Conservation (phyloP, 1,140 invertebrate genomes). For the Meloidogyne chitwoodi region DNA sequence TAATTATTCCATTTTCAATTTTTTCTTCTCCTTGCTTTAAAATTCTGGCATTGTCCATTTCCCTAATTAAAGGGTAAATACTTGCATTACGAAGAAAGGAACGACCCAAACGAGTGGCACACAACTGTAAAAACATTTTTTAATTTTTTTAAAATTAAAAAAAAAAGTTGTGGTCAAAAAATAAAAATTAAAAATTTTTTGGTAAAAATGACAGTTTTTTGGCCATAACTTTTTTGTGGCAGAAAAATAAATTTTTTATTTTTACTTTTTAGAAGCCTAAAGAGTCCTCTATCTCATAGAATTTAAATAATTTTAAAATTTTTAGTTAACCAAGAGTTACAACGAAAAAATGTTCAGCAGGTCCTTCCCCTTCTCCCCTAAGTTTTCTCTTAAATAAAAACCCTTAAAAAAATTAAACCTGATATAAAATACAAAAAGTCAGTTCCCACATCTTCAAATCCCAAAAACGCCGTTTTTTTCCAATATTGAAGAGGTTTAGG, state of each 20-base stretch:
- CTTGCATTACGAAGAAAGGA: constrained; percentile 22
- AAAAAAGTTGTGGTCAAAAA: background rate
- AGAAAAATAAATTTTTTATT: background rate
- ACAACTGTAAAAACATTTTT: constrained; percentile 22
- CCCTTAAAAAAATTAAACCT: constrained; percentile 13
- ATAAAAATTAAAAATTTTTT: background rate
- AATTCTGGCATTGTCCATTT: constrained; percentile 29
- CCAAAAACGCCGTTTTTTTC: constrained; percentile 16
- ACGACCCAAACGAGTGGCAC: constrained; percentile 31
- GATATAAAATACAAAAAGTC: constrained; percentile 27
- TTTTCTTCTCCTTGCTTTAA: background rate
- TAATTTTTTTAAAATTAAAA: background rate
- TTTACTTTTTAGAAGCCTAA: background rate
- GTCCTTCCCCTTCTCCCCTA: too few species aligned
- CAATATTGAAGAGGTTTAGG: constrained; percentile 26
- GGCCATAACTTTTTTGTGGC: background rate
- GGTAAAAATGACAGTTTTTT: background rate
- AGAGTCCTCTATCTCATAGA: background rate
- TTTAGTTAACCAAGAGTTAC: background rate
- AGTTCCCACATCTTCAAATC: constrained; percentile 10
- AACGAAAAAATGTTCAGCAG: background rate
- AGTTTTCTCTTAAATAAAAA: background rate
- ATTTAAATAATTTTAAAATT: background rate
- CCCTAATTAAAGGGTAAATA: constrained; percentile 31
- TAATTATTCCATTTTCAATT: background rate